Evolutionary conservation across 2,113 vertebrate genomes (phyloP).

Genomic region (Oceanodroma tethys): DNA sequence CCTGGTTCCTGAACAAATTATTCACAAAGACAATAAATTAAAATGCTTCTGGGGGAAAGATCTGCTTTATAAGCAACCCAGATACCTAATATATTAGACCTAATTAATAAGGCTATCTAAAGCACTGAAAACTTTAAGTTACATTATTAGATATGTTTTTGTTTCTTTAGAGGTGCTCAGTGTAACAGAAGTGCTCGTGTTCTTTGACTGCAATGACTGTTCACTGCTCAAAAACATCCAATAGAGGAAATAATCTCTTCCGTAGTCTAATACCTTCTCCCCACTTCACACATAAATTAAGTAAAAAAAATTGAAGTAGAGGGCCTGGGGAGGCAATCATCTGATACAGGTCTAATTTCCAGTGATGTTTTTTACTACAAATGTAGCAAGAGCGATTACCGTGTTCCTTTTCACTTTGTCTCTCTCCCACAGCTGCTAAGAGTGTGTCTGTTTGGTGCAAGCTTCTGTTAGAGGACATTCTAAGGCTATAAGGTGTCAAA

Average conservation of each 20-base stretch:
- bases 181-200: not conserved
- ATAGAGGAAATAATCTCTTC: not conserved
- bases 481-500: not conserved
- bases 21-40: conserved; percentile 51
- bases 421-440: not conserved
- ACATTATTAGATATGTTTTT: not conserved
- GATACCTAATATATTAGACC: not conserved
- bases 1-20: conserved; percentile 43
- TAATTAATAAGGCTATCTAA: conserved; percentile 6
- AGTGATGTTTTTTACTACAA: not conserved
- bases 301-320: not conserved
- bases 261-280: not conserved
- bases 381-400: not conserved
- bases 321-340: not conserved
- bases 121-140: not conserved
- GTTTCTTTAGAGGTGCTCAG: not conserved
- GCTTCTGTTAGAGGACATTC: not conserved
- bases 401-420: not conserved
- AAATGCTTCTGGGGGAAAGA: not conserved
- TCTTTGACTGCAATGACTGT: not conserved
- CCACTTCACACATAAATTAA: conserved; percentile 13
- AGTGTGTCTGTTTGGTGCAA: not conserved
- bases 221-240: not conserved
- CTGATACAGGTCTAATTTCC: conserved; percentile 14
- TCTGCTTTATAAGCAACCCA: conserved; percentile 27